phyloP scores from a whole-genome alignment of 2,113 vertebrate species.

The Lates calcarifer region DNA sequence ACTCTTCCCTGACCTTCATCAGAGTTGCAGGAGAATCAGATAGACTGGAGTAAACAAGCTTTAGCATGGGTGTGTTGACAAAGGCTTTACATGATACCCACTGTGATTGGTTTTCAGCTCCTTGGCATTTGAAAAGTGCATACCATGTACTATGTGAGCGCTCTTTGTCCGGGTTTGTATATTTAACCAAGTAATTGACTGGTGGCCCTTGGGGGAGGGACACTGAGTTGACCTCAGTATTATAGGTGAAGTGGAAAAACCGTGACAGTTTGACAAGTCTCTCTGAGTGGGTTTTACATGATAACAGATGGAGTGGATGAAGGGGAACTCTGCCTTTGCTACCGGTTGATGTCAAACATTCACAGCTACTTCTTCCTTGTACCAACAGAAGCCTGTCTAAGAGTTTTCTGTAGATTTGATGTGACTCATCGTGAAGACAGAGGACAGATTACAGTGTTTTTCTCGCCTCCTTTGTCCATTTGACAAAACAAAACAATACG shows the following conservation, averaged over 20 bases:
- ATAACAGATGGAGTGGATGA: slow-evolving; percentile 38
- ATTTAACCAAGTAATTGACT: slow-evolving; percentile 65
- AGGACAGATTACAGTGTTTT: slow-evolving; percentile 15
- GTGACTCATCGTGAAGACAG: slow-evolving; percentile 10
- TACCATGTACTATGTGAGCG: slow-evolving; percentile 29
- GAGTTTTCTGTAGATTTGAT: slow-evolving; percentile 10
- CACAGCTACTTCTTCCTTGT: slow-evolving; percentile 25
- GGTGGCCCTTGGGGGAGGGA: slow-evolving; percentile 31
- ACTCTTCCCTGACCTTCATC: slow-evolving; percentile 13
- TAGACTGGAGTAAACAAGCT: slow-evolving; percentile 15
- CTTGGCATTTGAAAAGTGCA: slow-evolving; percentile 35
- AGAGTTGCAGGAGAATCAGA: slow-evolving; percentile 9
- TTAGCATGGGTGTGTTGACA: slow-evolving; percentile 49
- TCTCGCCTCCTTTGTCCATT: slow-evolving; percentile 1
- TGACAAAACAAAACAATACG: slow-evolving; percentile 17
- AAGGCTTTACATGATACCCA: slow-evolving; percentile 43
- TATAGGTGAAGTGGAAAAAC: slow-evolving; percentile 38
- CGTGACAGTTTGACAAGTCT: slow-evolving; percentile 30
- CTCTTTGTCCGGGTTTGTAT: slow-evolving; percentile 64
- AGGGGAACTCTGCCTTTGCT: slow-evolving; percentile 30
- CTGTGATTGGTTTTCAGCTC: slow-evolving; percentile 47
- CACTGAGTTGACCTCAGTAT: slow-evolving; percentile 28
- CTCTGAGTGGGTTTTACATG: slow-evolving; percentile 3
- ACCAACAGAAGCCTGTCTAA: neutral
- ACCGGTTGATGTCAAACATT: slow-evolving; percentile 40